These are phyloP conservation scores for Apis mellifera DNA, from an alignment of 1,140 invertebrate genomes.

Conservation along the genomic window Amel_HAv3.1 CM009945.2:2055001-2055500, in stretches of 20 bases:
- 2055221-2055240: background rate
- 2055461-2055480: background rate
- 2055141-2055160: background rate
- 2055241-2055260: slow-evolving; percentile 64
- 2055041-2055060: too few species aligned
- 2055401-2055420: background rate
- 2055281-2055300: slow-evolving; percentile 63
- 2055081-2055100: background rate
- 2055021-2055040: too few species aligned
- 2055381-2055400: slow-evolving; percentile 41
- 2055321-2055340: slow-evolving; percentile 78
- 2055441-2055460: slow-evolving; percentile 21
- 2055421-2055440: slow-evolving; percentile 15
- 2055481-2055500: background rate
- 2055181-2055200: background rate
- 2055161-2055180: background rate
- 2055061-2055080: too few species aligned
- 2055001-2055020: too few species aligned
- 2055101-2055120: background rate
- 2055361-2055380: slow-evolving; percentile 65
- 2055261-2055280: slow-evolving; percentile 63
- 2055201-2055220: background rate
- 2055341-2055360: slow-evolving; percentile 75
- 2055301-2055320: slow-evolving; percentile 56
- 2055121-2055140: background rate